These are phyloP conservation scores for Protonemura montana DNA, from an alignment of 2,888 invertebrate genomes.

Conservation along the genomic window DNA sequence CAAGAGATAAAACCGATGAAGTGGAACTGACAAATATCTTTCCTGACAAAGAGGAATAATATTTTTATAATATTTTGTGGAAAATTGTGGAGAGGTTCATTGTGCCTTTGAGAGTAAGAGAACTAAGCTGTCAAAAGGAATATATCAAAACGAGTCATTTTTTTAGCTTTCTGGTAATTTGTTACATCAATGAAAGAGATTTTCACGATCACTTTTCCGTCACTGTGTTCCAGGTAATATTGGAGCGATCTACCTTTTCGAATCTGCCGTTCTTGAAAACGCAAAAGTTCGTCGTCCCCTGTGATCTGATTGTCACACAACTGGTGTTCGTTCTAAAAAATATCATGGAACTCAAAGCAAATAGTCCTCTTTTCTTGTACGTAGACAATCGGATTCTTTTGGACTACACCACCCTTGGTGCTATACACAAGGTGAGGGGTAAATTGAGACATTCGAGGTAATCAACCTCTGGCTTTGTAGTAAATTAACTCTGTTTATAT, in stretches of 20 bases:
- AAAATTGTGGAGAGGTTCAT: no score
- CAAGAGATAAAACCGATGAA: no score
- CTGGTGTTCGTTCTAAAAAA: not conserved
- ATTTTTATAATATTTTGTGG: no score
- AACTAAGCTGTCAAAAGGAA: no score
- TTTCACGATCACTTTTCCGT: no score
- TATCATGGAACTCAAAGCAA: not conserved
- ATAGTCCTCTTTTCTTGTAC: not conserved
- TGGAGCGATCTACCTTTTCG: not conserved
- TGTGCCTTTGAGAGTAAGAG: no score
- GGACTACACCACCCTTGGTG: not conserved
- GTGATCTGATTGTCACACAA: not conserved
- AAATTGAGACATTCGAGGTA: not conserved
- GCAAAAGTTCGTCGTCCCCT: not conserved
- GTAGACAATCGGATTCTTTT: not conserved
- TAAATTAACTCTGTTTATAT: not conserved
- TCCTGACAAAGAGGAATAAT: no score
- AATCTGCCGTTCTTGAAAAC: not conserved
- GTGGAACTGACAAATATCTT: no score
- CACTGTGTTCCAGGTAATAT: not conserved
- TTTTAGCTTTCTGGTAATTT: no score
- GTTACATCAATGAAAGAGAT: no score
- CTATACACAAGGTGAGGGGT: not conserved
- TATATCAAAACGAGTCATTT: no score
- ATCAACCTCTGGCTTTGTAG: not conserved